Evolutionary conservation across 2,888 invertebrate species (phyloP).

Genomic region (Eupsilia transversa): DNA sequence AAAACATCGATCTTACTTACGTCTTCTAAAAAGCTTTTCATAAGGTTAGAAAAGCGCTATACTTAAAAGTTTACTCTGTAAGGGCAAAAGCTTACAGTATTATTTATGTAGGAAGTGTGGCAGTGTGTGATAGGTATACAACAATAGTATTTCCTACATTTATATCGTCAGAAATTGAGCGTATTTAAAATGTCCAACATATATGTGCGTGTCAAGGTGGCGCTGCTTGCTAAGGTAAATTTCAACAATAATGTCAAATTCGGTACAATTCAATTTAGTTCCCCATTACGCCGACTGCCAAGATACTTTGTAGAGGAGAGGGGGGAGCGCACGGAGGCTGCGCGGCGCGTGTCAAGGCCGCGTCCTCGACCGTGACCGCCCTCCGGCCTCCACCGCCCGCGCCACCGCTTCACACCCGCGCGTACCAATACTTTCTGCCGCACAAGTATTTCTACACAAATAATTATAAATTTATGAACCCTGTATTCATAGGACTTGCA

Average conservation of each 20-base stretch:
- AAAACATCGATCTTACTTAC: background rate
- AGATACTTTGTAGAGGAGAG: conserved; percentile 33
- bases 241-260: conserved; percentile 27
- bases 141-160: background rate
- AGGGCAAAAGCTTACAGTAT: background rate
- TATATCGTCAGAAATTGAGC: conserved; percentile 4
- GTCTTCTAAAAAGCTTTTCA: conserved; percentile 4
- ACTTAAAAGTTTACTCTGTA: background rate
- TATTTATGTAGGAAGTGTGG: conserved; percentile 10
- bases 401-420: conserved; percentile 40
- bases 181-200: conserved; percentile 3
- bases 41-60: background rate
- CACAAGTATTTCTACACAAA: conserved; percentile 47
- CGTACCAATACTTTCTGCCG: conserved; percentile 52
- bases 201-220: conserved; percentile 8
- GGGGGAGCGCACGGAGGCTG: conserved; percentile 77
- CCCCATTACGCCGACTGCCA: conserved; percentile 21
- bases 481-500: conserved; percentile 11
- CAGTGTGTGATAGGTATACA: background rate
- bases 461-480: conserved; percentile 28
- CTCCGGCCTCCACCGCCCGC: conserved; percentile 48
- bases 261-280: conserved; percentile 50
- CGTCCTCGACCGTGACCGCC: conserved; percentile 88
- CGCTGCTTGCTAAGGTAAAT: conserved; percentile 20
- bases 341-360: conserved; percentile 87